These are phyloP conservation scores for Lacanobia wlatinum DNA, from an alignment of 2,888 invertebrate genomes.

Conservation along the genomic window DNA sequence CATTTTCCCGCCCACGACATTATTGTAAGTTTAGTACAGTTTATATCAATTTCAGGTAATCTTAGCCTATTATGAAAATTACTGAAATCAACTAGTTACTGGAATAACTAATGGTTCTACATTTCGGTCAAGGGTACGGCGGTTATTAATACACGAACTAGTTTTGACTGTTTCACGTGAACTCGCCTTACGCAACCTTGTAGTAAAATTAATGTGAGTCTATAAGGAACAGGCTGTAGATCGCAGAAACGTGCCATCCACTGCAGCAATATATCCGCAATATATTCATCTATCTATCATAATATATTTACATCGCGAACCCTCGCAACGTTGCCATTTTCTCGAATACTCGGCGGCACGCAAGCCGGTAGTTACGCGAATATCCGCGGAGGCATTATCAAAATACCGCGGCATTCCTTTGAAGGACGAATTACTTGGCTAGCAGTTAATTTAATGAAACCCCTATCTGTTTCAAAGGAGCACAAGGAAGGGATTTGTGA, in stretches of 20 bases:
- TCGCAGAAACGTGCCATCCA: conserved; percentile 15
- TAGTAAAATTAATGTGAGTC: conserved; percentile 4
- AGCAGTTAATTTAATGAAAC: conserved; percentile 52
- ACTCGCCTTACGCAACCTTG: background rate
- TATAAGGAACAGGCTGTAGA: conserved; percentile 6
- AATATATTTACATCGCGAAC: conserved; percentile 12
- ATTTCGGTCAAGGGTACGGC: conserved; percentile 21
- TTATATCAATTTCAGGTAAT: conserved; percentile 16
- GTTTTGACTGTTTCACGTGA: conserved; percentile 22
- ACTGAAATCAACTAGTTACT: conserved; percentile 29
- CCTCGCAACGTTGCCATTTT: conserved; percentile 33
- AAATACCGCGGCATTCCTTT: conserved; percentile 51
- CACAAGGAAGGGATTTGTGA: conserved; percentile 26
- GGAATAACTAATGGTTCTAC: conserved; percentile 10
- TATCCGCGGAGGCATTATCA: conserved; percentile 44
- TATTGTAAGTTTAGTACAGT: conserved; percentile 2
- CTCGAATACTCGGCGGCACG: conserved; percentile 46
- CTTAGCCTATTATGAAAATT: conserved; percentile 14
- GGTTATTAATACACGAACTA: background rate
- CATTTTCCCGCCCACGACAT: background rate
- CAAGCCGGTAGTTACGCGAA: conserved; percentile 58
- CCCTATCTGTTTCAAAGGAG: conserved; percentile 40
- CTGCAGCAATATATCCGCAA: conserved; percentile 50
- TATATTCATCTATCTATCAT: conserved; percentile 12
- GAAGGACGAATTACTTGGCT: conserved; percentile 47